Conservation (phyloP, 2,797 vertebrate species). For the Carcharodon carcharias region DNA sequence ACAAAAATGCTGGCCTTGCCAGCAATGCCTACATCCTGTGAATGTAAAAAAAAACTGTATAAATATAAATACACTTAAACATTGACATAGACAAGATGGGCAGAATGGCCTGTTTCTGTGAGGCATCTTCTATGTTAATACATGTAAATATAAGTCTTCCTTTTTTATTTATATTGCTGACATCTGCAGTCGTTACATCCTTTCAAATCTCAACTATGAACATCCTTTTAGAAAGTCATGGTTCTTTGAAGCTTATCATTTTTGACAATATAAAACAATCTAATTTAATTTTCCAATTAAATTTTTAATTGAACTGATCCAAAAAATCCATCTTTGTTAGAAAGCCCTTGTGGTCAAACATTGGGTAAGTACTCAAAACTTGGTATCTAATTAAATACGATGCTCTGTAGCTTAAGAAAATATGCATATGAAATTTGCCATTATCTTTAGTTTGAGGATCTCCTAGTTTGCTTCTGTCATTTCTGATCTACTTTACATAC, state of each 20-base stretch:
- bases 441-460: background rate
- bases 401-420: background rate
- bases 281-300: constrained; percentile 34
- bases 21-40: no score
- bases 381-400: background rate
- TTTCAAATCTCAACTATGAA: background rate
- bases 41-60: no score
- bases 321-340: background rate
- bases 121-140: background rate
- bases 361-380: constrained; percentile 1
- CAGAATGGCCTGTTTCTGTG: background rate
- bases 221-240: background rate
- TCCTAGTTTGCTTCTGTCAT: background rate
- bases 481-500: constrained; percentile 4
- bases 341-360: constrained; percentile 12
- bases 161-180: background rate
- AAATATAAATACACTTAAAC: background rate
- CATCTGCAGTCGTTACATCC: background rate
- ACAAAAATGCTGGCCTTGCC: no score
- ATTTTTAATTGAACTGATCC: background rate
- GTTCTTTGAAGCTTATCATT: background rate
- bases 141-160: background rate
- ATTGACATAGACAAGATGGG: background rate
- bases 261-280: constrained; percentile 28
- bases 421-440: background rate